Conservation (phyloP, 2,888 invertebrate genomes). For the Scaptomyza flava region DNA sequence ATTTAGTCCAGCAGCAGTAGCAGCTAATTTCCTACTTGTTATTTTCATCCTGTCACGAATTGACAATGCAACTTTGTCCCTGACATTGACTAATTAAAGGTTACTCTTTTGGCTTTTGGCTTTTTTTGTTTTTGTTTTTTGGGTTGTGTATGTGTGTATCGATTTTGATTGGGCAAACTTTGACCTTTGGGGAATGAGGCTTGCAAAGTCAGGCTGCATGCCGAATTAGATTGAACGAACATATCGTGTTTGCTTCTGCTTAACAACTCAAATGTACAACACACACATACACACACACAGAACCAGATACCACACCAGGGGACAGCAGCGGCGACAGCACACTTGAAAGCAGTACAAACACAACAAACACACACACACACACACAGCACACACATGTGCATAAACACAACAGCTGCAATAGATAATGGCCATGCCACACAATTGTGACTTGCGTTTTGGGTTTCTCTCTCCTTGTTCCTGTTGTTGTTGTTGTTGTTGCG, state of each 20-base stretch:
- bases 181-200: slow-evolving; percentile 27
- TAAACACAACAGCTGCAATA: slow-evolving; percentile 13
- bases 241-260: slow-evolving; percentile 34
- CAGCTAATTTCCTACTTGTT: slow-evolving; percentile 1
- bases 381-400: background rate
- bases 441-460: slow-evolving; percentile 33
- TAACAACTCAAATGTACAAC: slow-evolving; percentile 31
- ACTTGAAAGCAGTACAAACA: background rate
- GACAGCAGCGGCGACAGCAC: slow-evolving; percentile 13
- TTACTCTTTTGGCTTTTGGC: slow-evolving; percentile 5
- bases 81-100: slow-evolving; percentile 63
- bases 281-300: background rate
- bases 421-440: slow-evolving; percentile 36
- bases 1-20: background rate
- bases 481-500: slow-evolving; percentile 7
- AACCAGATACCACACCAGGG: background rate
- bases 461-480: slow-evolving; percentile 8
- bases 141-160: slow-evolving; percentile 14
- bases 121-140: slow-evolving; percentile 7
- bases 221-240: slow-evolving; percentile 17
- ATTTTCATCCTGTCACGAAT: slow-evolving; percentile 38
- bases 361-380: slow-evolving; percentile 1
- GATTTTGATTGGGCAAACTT: slow-evolving; percentile 32
- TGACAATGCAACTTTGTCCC: slow-evolving; percentile 16
- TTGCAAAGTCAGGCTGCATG: slow-evolving; percentile 3